A percentile compares a stretch with the other conserved stretches of the same genome.
Evolutionary conservation across 2,113 vertebrate species (phyloP).

Genomic region (Tapirus terrestris): DNA sequence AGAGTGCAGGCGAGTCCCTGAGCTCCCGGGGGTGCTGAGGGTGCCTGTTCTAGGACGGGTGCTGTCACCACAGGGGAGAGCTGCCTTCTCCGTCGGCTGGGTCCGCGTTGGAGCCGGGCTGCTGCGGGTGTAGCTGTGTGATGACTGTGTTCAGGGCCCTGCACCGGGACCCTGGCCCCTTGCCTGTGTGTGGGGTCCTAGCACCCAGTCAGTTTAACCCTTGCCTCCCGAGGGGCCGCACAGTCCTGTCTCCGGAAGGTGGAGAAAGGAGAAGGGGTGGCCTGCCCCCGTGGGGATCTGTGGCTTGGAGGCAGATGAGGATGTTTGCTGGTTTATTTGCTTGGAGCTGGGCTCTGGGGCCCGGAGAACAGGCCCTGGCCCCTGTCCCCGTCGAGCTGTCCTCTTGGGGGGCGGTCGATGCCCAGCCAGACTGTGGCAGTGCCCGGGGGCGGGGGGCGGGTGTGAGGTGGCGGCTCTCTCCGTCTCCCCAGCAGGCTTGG

Average conservation of each 20-base stretch:
- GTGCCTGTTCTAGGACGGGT: no score
- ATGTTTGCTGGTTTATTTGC: not conserved
- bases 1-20: not conserved
- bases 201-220: accelerated
- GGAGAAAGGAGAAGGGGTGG: no score
- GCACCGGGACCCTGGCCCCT: not conserved
- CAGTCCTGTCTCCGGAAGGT: not conserved
- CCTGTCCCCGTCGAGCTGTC: no score
- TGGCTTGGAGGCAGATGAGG: not conserved
- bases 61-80: not conserved
- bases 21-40: not conserved
- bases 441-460: not conserved
- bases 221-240: accelerated
- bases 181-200: not conserved
- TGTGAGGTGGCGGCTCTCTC: not conserved
- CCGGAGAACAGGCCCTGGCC: not conserved
- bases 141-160: accelerated
- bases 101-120: accelerated
- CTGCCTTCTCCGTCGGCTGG: accelerated
- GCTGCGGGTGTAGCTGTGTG: accelerated
- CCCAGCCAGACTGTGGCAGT: not conserved
- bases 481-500: not conserved
- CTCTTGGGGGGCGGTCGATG: accelerated
- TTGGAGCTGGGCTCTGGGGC: not conserved
- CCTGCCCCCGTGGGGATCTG: accelerated